These are phyloP conservation scores for Tolypeutes matacus DNA, from an alignment of 2,797 vertebrate genomes.

Conservation along the genomic window DNA sequence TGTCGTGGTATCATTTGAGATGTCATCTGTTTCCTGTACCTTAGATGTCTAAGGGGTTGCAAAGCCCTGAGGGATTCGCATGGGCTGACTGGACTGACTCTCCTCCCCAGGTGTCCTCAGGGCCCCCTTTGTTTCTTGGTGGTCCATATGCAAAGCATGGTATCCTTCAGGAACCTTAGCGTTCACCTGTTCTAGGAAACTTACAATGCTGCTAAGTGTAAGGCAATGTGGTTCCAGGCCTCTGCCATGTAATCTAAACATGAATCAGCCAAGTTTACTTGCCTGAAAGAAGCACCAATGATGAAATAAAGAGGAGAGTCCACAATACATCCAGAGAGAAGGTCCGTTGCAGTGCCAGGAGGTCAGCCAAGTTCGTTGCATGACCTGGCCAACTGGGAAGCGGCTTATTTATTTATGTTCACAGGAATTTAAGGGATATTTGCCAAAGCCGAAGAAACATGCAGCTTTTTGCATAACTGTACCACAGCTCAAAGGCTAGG, in stretches of 20 bases:
- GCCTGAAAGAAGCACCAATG: neutral
- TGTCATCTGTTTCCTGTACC: neutral
- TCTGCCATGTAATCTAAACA: neutral
- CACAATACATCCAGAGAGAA: fast-evolving
- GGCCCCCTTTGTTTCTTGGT: neutral
- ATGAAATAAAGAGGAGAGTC: neutral
- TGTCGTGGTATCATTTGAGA: neutral
- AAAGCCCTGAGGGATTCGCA: neutral
- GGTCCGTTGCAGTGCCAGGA: fast-evolving
- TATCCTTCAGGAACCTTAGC: neutral
- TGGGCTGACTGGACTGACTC: neutral
- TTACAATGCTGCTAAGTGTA: neutral
- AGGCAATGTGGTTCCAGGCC: neutral
- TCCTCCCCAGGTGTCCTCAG: neutral
- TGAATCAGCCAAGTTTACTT: neutral
- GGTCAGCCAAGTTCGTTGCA: neutral
- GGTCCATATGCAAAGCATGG: neutral
- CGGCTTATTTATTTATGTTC: too few species aligned
- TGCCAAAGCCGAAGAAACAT: neutral
- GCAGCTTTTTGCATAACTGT: neutral
- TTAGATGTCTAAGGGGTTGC: fast-evolving
- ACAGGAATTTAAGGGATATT: neutral
- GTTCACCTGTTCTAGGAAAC: neutral
- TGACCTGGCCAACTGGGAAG: neutral
- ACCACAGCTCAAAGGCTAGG: too few species aligned